These are phyloP conservation scores for Drosophila neoperkinsi DNA, from an alignment of 2,888 invertebrate species.

Conservation along the genomic window DNA sequence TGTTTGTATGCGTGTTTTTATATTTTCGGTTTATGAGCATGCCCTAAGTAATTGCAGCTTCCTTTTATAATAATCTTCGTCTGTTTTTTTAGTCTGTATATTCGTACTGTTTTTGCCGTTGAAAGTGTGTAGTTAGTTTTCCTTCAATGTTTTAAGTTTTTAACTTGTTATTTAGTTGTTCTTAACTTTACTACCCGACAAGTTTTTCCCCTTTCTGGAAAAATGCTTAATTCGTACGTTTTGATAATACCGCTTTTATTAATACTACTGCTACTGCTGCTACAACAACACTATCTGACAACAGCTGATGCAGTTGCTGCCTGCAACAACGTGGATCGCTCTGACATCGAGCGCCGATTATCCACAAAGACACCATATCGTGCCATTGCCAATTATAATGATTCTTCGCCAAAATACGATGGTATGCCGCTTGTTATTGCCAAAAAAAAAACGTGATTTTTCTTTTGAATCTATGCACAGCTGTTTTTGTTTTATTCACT, in stretches of 20 bases:
- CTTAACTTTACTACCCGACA: constrained; percentile 54
- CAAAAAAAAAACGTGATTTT: constrained; percentile 5
- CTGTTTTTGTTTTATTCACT: constrained; percentile 28
- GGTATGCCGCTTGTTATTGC: constrained; percentile 85
- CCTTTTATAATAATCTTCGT: constrained; percentile 27
- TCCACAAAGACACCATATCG: constrained; percentile 91
- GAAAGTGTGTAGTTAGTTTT: constrained; percentile 26
- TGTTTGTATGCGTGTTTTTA: constrained; percentile 2
- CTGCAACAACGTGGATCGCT: constrained; percentile 69
- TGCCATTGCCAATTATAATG: constrained; percentile 88
- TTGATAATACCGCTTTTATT: constrained; percentile 34
- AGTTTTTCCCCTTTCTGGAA: constrained; percentile 61
- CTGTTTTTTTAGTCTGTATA: constrained; percentile 31
- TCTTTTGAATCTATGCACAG: constrained; percentile 22
- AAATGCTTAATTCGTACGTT: constrained; percentile 55
- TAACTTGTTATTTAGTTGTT: constrained; percentile 25
- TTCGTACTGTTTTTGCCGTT: constrained; percentile 26
- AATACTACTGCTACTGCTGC: background rate
- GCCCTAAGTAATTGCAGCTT: constrained; percentile 35
- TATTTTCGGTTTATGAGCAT: constrained; percentile 11
- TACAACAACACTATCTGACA: constrained; percentile 15
- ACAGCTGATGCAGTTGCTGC: constrained; percentile 48
- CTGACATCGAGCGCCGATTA: constrained; percentile 86
- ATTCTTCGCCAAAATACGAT: constrained; percentile 87
- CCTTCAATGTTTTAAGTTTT: constrained; percentile 58